Percentiles rank a stretch among this genome's conserved stretches.
phyloP scores from a whole-genome alignment of 2,888 invertebrate genomes.

The Trachelus troglodyta region DNA sequence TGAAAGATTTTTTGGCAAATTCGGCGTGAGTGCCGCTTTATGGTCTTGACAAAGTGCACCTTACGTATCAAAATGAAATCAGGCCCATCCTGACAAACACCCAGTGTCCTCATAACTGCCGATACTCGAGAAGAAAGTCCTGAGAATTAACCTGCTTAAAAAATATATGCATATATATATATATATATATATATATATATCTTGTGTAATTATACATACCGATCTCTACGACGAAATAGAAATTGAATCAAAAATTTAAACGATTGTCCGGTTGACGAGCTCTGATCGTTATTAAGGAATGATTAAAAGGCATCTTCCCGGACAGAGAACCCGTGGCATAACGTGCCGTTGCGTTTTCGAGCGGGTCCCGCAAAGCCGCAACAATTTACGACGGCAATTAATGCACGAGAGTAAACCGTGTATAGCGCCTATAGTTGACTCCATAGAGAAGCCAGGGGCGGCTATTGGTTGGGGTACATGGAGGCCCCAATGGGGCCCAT shows the following conservation, averaged over 20 bases:
- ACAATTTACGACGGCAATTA: conserved; percentile 67
- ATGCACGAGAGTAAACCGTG: conserved; percentile 63
- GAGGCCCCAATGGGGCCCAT: not conserved
- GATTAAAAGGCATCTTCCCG: not conserved
- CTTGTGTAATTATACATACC: not conserved
- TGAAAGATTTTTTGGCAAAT: too few relatives aligned
- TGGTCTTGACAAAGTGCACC: too few relatives aligned
- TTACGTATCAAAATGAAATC: too few relatives aligned
- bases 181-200: too few relatives aligned
- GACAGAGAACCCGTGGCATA: conserved; percentile 10
- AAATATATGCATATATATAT: not conserved
- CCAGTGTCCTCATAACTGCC: too few relatives aligned
- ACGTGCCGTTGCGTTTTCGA: conserved; percentile 34
- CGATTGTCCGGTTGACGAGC: not conserved
- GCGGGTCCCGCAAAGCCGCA: conserved; percentile 52
- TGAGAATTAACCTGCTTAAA: too few relatives aligned
- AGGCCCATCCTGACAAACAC: too few relatives aligned
- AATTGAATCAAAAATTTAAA: not conserved
- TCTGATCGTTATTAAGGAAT: not conserved
- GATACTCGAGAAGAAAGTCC: too few relatives aligned
- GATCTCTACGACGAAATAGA: not conserved
- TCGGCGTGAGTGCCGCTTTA: too few relatives aligned
- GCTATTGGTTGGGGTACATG: not conserved
- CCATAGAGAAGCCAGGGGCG: not conserved
- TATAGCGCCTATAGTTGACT: conserved; percentile 38